Evolutionary conservation across 2,113 vertebrate genomes (phyloP).

Genomic region (Melanocharis versteri): DNA sequence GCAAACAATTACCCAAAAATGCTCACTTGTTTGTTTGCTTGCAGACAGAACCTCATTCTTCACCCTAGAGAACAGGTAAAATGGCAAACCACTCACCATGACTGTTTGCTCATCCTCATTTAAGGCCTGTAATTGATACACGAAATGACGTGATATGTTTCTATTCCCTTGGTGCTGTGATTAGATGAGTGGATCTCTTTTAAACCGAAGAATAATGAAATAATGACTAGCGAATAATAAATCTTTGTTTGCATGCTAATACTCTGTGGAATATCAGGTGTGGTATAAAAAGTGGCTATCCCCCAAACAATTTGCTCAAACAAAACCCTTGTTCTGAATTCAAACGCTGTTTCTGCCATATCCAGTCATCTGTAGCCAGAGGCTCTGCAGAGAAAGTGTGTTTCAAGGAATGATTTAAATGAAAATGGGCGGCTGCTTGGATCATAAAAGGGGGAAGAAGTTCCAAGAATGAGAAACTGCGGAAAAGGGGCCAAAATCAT

Average conservation of each 20-base stretch:
- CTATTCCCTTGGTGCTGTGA: neutral
- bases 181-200: neutral
- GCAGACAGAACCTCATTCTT: neutral
- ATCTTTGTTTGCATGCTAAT: constrained; percentile 25
- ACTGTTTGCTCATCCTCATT: constrained; percentile 13
- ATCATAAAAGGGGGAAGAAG: constrained; percentile 24
- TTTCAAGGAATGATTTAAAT: constrained; percentile 55
- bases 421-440: constrained; percentile 41
- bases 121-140: neutral
- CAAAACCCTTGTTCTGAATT: constrained; percentile 54
- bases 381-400: constrained; percentile 37
- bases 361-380: constrained; percentile 52
- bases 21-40: neutral
- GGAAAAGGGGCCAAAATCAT: constrained; percentile 46
- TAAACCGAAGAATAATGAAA: constrained; percentile 6
- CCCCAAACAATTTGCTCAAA: constrained; percentile 55
- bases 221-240: neutral
- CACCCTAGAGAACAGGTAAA: neutral
- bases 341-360: constrained; percentile 18
- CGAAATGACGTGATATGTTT: neutral
- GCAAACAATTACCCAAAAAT: neutral
- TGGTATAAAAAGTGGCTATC: constrained; percentile 31
- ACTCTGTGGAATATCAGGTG: constrained; percentile 32
- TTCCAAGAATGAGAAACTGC: constrained; percentile 42
- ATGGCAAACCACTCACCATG: neutral